Evolutionary conservation across 1,140 invertebrate species (phyloP).

Genomic region (Tetragnatha versicolor): DNA sequence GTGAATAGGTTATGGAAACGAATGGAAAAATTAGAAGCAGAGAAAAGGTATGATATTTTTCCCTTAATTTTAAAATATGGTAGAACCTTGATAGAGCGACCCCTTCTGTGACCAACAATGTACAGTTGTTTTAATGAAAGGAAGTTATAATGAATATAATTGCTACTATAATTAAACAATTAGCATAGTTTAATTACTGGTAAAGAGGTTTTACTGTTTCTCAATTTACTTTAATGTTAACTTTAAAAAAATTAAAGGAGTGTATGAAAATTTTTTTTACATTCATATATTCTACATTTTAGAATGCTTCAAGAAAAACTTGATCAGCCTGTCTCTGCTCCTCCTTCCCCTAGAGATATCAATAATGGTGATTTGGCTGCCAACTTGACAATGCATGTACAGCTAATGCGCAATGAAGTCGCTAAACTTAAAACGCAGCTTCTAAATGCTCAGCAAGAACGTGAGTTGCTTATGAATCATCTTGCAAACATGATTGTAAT

Average conservation of each 20-base stretch:
- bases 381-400: slow-evolving; percentile 81
- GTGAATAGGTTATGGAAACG: slow-evolving; percentile 98
- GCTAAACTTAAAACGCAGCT: slow-evolving; percentile 80
- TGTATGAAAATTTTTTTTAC: too few relatives aligned
- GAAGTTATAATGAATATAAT: too few relatives aligned
- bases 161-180: too few relatives aligned
- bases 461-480: slow-evolving; percentile 62
- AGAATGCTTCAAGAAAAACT: slow-evolving; percentile 84
- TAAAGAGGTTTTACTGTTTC: too few relatives aligned
- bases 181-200: too few relatives aligned
- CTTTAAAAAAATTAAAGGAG: too few relatives aligned
- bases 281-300: slow-evolving; percentile 3
- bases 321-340: slow-evolving; percentile 92
- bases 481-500: neutral
- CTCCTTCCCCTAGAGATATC: slow-evolving; percentile 77
- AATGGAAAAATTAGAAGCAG: slow-evolving; percentile 96
- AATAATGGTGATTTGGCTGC: slow-evolving; percentile 55
- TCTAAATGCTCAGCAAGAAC: slow-evolving; percentile 74
- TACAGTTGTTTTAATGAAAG: too few relatives aligned
- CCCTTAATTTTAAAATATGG: too few relatives aligned
- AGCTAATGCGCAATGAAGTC: slow-evolving; percentile 89
- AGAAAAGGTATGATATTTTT: slow-evolving; percentile 51
- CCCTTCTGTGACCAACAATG: too few relatives aligned
- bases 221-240: too few relatives aligned
- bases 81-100: too few relatives aligned